Percentiles rank a stretch among this genome's conserved stretches.
Evolutionary conservation across 2,113 vertebrate species (phyloP).

Genomic region (Rhodinocichla rosea): DNA sequence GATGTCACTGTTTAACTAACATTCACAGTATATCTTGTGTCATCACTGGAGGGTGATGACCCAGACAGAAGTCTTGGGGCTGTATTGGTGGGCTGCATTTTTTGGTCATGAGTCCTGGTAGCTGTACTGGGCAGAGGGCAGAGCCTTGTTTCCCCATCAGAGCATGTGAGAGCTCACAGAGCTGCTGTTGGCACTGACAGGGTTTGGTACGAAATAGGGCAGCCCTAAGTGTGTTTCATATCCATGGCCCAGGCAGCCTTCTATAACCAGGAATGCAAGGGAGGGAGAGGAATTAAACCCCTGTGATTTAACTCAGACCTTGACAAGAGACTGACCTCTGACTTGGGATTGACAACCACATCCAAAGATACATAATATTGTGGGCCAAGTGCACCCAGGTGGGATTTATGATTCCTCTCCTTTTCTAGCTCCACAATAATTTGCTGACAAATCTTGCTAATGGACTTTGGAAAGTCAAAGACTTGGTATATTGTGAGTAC

Average conservation of each 20-base stretch:
- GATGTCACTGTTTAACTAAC: background rate
- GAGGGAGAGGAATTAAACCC: background rate
- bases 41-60: background rate
- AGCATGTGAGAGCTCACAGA: rapidly evolving
- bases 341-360: background rate
- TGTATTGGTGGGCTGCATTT: background rate
- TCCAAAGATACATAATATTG: background rate
- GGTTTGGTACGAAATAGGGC: background rate
- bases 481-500: background rate
- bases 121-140: background rate
- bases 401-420: background rate
- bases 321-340: background rate
- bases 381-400: background rate
- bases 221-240: background rate
- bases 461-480: background rate
- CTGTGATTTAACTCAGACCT: background rate
- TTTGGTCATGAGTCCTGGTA: background rate
- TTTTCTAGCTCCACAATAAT: background rate
- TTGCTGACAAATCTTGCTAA: background rate
- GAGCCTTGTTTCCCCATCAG: background rate
- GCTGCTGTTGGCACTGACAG: background rate
- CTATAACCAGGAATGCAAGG: background rate
- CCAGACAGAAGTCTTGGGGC: background rate
- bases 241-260: background rate
- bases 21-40: background rate